Percentiles rank a stretch among this genome's conserved stretches.
These are phyloP conservation scores for Lepidochrysops patricia DNA, from an alignment of 2,888 invertebrate genomes.

Conservation along the genomic window DNA sequence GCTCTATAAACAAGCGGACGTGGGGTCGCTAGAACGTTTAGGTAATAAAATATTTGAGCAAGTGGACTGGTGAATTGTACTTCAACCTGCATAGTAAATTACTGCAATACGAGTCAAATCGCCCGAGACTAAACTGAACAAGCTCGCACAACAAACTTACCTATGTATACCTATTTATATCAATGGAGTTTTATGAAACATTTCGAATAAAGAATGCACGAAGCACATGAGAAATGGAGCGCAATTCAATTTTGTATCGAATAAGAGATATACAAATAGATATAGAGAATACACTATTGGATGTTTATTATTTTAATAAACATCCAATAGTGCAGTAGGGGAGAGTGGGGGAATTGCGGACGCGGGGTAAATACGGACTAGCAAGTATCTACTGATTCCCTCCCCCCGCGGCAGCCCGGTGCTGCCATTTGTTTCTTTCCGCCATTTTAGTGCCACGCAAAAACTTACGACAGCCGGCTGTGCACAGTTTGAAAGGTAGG, in stretches of 20 bases:
- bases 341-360: slow-evolving; percentile 20
- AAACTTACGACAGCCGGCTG: too few relatives aligned
- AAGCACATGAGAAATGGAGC: not conserved
- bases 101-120: not conserved
- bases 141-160: not conserved
- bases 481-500: too few relatives aligned
- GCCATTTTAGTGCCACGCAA: slow-evolving; percentile 9
- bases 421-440: not conserved
- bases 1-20: slow-evolving; percentile 2
- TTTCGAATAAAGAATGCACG: not conserved
- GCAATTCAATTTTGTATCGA: not conserved
- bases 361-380: slow-evolving; percentile 16
- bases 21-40: not conserved
- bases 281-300: too few relatives aligned
- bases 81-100: not conserved
- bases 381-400: slow-evolving; percentile 13
- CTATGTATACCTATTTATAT: not conserved
- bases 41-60: not conserved
- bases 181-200: not conserved
- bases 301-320: too few relatives aligned
- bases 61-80: not conserved
- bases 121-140: not conserved
- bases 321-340: too few relatives aligned
- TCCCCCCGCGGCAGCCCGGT: slow-evolving; percentile 1
- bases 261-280: not conserved